Percentiles rank a stretch among this genome's conserved stretches.
Evolutionary conservation across 2,797 vertebrate genomes (phyloP).

Genomic region (Pipistrellus nathusii): DNA sequence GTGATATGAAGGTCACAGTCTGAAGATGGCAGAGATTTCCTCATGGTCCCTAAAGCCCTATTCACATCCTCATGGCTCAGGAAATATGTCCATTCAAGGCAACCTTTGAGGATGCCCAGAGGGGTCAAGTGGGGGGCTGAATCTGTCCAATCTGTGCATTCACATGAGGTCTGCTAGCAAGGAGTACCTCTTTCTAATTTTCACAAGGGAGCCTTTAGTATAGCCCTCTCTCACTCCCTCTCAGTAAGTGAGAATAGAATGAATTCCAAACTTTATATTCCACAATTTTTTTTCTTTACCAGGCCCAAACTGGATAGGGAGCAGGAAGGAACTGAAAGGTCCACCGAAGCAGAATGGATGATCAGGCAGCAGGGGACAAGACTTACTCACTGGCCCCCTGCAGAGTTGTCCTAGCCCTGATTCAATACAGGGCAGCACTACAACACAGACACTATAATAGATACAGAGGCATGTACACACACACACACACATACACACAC

Average conservation of each 20-base stretch:
- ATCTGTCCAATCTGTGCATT: background rate
- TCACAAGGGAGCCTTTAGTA: background rate
- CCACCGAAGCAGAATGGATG: background rate
- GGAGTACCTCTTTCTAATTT: background rate
- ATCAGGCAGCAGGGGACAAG: background rate
- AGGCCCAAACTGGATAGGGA: background rate
- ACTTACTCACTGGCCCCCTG: background rate
- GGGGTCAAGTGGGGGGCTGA: background rate
- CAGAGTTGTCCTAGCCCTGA: background rate
- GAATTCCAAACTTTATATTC: background rate
- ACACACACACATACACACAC: background rate
- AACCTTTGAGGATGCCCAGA: background rate
- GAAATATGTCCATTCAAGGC: background rate
- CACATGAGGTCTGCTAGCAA: background rate
- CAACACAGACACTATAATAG: background rate
- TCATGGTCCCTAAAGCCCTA: background rate
- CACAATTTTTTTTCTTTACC: background rate
- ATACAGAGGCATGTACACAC: fast-evolving
- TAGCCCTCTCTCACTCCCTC: background rate
- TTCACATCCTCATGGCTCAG: background rate
- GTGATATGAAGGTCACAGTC: background rate
- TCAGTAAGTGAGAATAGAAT: background rate
- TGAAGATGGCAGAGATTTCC: background rate
- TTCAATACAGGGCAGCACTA: background rate
- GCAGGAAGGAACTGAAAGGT: background rate